These are phyloP conservation scores for Trididemnum miniatum DNA, from an alignment of 23 tunicate genomes.

Conservation along the genomic window DNA sequence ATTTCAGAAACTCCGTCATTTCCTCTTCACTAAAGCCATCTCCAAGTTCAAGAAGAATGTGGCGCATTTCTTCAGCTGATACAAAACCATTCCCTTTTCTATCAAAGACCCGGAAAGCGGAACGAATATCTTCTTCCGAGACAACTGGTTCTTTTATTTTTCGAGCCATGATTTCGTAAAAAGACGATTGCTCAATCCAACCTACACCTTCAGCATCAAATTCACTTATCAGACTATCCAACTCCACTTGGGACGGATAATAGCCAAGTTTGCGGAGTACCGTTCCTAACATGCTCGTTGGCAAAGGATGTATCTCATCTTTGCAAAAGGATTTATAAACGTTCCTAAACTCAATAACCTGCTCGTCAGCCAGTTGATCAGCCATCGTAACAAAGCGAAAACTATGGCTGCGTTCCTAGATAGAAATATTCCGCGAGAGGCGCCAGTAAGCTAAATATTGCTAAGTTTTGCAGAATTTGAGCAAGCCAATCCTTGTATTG, in stretches of 20 bases:
- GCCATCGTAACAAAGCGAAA: too few species aligned
- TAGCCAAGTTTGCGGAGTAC: conserved; percentile 5
- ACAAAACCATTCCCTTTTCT: conserved; percentile 18
- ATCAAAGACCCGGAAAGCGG: conserved; percentile 3
- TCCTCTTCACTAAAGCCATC: neutral
- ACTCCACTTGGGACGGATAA: neutral
- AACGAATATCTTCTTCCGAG: neutral
- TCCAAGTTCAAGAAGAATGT: neutral
- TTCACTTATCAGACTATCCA: neutral
- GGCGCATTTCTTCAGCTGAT: conserved; percentile 10
- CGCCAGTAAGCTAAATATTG: too few species aligned
- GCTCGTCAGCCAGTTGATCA: too few species aligned
- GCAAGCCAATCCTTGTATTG: too few species aligned
- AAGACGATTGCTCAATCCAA: neutral
- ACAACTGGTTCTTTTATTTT: conserved; percentile 2
- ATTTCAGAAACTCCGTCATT: conserved; percentile 4
- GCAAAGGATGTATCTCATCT: neutral
- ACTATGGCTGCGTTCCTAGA: too few species aligned
- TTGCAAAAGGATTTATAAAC: neutral
- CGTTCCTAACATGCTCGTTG: neutral
- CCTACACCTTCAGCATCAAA: neutral
- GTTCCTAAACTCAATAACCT: neutral
- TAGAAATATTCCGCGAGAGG: too few species aligned
- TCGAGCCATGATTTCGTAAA: neutral
- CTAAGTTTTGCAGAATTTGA: too few species aligned